Evolutionary conservation across 2,797 vertebrate genomes (phyloP).

Genomic region (Neosalanx taihuensis): DNA sequence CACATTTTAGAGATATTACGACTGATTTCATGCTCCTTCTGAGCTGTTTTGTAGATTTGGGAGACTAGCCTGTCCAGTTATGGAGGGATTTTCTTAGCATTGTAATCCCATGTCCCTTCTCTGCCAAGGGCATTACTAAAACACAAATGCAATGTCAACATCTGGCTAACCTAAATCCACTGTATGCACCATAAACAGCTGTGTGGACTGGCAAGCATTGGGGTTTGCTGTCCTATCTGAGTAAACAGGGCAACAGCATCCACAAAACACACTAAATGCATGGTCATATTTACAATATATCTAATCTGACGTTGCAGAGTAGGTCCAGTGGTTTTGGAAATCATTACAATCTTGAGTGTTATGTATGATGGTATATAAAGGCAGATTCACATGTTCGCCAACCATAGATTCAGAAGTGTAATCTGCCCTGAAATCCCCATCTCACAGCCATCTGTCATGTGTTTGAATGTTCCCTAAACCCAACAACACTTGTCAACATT

Average conservation of each 20-base stretch:
- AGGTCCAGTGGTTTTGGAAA: constrained; percentile 16
- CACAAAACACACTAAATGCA: background rate
- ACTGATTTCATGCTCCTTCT: background rate
- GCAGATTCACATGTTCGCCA: constrained; percentile 52
- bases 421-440: constrained; percentile 36
- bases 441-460: constrained; percentile 57
- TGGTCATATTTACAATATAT: background rate
- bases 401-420: constrained; percentile 40
- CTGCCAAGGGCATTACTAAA: constrained; percentile 50
- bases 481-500: constrained; percentile 8
- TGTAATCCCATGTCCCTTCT: constrained; percentile 52
- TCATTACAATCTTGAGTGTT: constrained; percentile 23
- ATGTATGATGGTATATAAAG: constrained; percentile 32
- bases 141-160: constrained; percentile 47
- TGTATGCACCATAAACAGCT: constrained; percentile 21
- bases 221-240: background rate
- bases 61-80: constrained; percentile 35
- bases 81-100: constrained; percentile 50
- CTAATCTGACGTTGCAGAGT: background rate
- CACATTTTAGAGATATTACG: background rate
- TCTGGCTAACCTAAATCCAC: constrained; percentile 56
- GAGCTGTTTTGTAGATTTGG: constrained; percentile 14
- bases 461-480: constrained; percentile 30
- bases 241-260: background rate
- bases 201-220: background rate